These are phyloP conservation scores for Steinernema carpocapsae DNA, from an alignment of 2,888 invertebrate species.

Conservation along the genomic window DNA sequence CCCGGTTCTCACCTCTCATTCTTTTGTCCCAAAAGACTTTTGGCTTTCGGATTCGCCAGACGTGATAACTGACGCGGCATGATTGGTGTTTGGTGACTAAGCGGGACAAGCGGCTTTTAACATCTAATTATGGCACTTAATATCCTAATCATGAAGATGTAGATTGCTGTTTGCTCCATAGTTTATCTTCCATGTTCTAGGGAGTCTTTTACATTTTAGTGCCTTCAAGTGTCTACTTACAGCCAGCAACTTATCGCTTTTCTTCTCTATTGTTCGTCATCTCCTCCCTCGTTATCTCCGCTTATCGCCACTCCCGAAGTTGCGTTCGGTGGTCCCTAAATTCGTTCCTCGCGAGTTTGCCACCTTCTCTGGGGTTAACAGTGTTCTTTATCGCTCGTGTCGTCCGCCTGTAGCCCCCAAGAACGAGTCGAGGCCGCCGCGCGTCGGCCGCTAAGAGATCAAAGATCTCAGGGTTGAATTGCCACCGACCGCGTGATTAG, in stretches of 20 bases:
- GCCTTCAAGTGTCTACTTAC: not conserved
- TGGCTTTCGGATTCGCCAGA: no score
- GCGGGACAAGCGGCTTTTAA: no score
- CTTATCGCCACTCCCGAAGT: not conserved
- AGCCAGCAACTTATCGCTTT: not conserved
- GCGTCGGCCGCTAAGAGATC: conserved; percentile 5
- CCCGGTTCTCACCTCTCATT: not conserved
- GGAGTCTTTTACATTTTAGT: not conserved
- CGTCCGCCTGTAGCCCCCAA: not conserved
- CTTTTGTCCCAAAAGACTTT: no score
- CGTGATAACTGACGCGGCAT: no score
- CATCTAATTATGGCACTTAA: no score
- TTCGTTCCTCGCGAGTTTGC: not conserved
- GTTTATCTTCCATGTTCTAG: no score
- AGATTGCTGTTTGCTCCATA: no score
- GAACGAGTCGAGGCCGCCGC: not conserved
- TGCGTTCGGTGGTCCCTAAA: not conserved
- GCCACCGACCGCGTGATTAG: not conserved
- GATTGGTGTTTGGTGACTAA: no score
- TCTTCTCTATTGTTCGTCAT: not conserved
- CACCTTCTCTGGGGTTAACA: no score
- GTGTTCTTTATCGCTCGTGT: no score
- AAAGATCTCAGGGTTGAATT: not conserved
- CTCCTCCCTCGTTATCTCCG: not conserved
- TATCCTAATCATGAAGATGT: no score